phyloP scores from a whole-genome alignment of 2,888 invertebrate genomes.

The Linnaemya tessellans region DNA sequence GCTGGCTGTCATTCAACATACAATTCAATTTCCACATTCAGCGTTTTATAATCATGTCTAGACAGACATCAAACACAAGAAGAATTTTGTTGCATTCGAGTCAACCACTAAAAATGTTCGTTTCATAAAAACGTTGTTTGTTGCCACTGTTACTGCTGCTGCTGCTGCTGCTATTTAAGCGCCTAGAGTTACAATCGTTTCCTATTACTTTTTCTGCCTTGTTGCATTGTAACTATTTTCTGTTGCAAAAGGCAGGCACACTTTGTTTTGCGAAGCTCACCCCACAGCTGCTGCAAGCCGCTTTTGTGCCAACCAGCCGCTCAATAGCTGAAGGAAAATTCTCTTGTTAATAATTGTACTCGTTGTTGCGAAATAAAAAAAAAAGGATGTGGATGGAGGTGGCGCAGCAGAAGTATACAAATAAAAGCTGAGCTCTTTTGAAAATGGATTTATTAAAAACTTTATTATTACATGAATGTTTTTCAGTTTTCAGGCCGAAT shows the following conservation, averaged over 20 bases:
- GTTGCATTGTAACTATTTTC: constrained; percentile 61
- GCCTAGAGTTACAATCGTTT: constrained; percentile 69
- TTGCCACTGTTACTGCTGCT: constrained; percentile 53
- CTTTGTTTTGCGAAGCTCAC: neutral
- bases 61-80: constrained; percentile 71
- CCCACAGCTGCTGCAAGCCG: constrained; percentile 23
- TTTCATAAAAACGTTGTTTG: constrained; percentile 27
- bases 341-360: constrained; percentile 25
- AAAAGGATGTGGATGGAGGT: neutral
- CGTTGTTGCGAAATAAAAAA: too few species aligned
- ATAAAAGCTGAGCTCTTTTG: constrained; percentile 40
- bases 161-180: constrained; percentile 53
- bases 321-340: constrained; percentile 6
- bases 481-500: constrained; percentile 10
- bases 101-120: constrained; percentile 44
- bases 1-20: constrained; percentile 46
- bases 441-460: constrained; percentile 57
- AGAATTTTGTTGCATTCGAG: constrained; percentile 60
- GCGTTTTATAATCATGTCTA: constrained; percentile 70
- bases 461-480: constrained; percentile 23
- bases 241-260: constrained; percentile 33
- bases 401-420: neutral
- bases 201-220: constrained; percentile 61
- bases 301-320: constrained; percentile 24
- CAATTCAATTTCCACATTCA: constrained; percentile 67